phyloP scores from a whole-genome alignment of 1,140 invertebrate genomes.

The Ceratosolen solmsi region DNA sequence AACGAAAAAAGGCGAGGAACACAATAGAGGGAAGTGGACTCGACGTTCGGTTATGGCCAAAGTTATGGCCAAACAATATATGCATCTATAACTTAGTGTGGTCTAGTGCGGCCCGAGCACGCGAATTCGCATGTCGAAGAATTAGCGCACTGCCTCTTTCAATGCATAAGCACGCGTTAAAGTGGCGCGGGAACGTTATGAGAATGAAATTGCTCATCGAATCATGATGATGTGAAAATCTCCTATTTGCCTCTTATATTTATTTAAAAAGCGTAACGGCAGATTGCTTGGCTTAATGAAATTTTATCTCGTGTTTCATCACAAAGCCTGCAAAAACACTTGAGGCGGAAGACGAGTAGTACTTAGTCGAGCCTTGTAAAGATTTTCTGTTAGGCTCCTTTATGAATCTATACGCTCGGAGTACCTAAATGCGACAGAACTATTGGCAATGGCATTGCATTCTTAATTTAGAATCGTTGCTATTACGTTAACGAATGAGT shows the following conservation, averaged over 20 bases:
- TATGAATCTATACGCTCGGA: background rate
- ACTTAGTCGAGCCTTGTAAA: conserved; percentile 1
- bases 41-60: conserved; percentile 1
- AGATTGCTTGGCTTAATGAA: background rate
- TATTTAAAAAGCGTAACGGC: background rate
- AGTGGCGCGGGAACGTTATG: background rate
- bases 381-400: background rate
- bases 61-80: conserved; percentile 35
- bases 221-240: background rate
- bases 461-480: conserved; percentile 39
- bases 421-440: background rate
- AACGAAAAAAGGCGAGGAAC: background rate
- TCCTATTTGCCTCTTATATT: background rate
- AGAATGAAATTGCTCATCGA: background rate
- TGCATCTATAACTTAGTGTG: background rate
- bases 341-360: background rate
- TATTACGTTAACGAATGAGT: conserved; percentile 29
- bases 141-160: conserved; percentile 16
- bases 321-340: background rate
- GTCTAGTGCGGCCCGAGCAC: conserved; percentile 8
- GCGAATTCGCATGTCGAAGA: conserved; percentile 41
- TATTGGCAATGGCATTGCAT: conserved; percentile 50
- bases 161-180: background rate
- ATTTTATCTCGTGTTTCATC: background rate
- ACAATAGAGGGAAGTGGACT: conserved; percentile 9